Conservation (phyloP, 2,888 invertebrate genomes). For the Archips crataeganus region DNA sequence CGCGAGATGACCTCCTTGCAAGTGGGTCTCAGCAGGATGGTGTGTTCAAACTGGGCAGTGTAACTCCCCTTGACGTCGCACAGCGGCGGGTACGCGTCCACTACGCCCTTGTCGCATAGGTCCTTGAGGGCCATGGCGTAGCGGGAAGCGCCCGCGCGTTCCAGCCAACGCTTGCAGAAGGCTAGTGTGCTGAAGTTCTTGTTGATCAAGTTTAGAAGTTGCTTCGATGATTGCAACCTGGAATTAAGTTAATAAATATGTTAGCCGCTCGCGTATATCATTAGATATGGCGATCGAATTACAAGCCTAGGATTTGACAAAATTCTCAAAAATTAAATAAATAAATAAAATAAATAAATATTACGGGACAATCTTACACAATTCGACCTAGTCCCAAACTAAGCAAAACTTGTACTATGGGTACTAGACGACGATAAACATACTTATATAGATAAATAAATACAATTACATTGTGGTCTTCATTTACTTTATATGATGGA, state of each 20-base stretch:
- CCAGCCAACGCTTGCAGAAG: conserved; percentile 99
- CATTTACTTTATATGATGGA: no score
- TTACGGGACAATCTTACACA: no score
- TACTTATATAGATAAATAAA: no score
- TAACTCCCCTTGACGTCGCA: conserved; percentile 99
- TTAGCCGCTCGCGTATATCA: background rate
- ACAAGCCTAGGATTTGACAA: no score
- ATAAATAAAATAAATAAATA: no score
- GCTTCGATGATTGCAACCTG: conserved; percentile 96
- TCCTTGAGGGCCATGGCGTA: conserved; percentile 99
- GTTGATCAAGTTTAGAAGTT: conserved; percentile 95
- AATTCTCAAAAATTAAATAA: no score
- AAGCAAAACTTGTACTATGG: no score
- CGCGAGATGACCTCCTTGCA: conserved; percentile 99
- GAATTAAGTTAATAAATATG: conserved; percentile 47
- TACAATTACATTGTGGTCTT: no score
- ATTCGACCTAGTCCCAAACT: no score
- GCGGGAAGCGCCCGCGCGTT: conserved; percentile 97
- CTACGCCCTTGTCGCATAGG: conserved; percentile 98
- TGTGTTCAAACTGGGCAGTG: conserved; percentile 99
- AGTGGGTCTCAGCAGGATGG: conserved; percentile 97
- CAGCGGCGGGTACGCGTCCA: conserved; percentile 99
- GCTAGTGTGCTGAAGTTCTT: conserved; percentile 99
- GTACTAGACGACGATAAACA: no score
- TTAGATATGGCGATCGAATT: no score